Evolutionary conservation across 2,888 invertebrate species (phyloP).

Genomic region (Smittia aterrima): DNA sequence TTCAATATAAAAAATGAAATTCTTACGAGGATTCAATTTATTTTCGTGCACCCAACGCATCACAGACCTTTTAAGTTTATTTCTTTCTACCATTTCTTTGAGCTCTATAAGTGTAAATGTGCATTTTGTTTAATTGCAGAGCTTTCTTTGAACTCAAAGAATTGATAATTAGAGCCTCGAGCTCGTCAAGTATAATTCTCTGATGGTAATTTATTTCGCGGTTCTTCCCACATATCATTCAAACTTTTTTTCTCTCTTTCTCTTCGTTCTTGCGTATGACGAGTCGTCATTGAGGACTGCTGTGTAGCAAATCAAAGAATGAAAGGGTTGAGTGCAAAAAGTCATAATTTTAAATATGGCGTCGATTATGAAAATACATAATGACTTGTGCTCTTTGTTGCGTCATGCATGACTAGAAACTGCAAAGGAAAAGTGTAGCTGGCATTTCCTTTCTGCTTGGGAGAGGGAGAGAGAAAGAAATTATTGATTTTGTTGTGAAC

Average conservation of each 20-base stretch:
- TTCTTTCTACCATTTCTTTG: too few relatives aligned
- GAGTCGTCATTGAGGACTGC: not conserved
- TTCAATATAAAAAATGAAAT: too few relatives aligned
- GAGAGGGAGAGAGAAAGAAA: too few relatives aligned
- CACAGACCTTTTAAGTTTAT: too few relatives aligned
- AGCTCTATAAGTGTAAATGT: not conserved
- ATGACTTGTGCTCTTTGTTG: slow-evolving; percentile 29
- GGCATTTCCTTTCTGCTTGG: not conserved
- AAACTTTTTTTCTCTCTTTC: too few relatives aligned
- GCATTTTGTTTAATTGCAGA: slow-evolving; percentile 2
- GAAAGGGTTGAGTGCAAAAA: not conserved
- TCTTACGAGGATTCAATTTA: too few relatives aligned
- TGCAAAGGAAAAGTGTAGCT: not conserved
- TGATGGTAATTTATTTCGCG: too few relatives aligned
- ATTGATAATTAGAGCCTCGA: not conserved
- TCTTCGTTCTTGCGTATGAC: not conserved
- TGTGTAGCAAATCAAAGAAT: not conserved
- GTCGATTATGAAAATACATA: slow-evolving; percentile 28
- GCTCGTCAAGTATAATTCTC: too few relatives aligned
- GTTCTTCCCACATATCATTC: too few relatives aligned
- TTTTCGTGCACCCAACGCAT: too few relatives aligned
- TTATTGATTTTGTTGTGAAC: not conserved
- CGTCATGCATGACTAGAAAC: not conserved
- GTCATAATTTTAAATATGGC: slow-evolving; percentile 33
- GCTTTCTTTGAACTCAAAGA: not conserved